These are phyloP conservation scores for Megaleporinus macrocephalus DNA, from an alignment of 2,113 vertebrate genomes.

Conservation along the genomic window DNA sequence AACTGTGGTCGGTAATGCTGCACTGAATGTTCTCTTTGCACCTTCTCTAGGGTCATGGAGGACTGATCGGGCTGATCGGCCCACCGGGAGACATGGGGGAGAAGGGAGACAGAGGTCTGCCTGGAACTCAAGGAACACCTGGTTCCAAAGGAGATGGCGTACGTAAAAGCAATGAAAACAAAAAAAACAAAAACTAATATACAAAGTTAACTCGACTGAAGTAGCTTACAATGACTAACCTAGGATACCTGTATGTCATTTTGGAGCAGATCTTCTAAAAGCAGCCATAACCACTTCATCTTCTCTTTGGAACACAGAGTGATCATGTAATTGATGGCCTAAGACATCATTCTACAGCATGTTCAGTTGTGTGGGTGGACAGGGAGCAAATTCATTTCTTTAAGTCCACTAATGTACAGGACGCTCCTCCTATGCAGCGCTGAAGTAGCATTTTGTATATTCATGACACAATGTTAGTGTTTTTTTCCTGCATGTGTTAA, in stretches of 20 bases:
- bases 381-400: no score
- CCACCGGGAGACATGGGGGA: conserved; percentile 90
- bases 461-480: background rate
- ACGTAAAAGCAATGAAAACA: conserved; percentile 49
- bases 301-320: background rate
- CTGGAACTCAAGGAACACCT: conserved; percentile 82
- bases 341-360: no score
- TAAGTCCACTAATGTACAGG: background rate
- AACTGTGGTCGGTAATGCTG: background rate
- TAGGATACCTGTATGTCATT: no score
- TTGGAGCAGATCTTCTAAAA: background rate
- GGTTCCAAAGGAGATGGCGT: conserved; percentile 88
- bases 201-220: no score
- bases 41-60: conserved; percentile 83
- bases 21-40: background rate
- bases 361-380: no score
- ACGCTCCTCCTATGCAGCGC: background rate
- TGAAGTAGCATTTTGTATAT: background rate
- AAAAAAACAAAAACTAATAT: no score
- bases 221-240: no score
- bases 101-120: conserved; percentile 89
- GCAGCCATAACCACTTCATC: background rate
- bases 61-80: conserved; percentile 87
- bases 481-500: background rate
- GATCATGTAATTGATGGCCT: no score